These are phyloP conservation scores for Tringa solitaria DNA, from an alignment of 2,113 vertebrate species.

Conservation along the genomic window DNA sequence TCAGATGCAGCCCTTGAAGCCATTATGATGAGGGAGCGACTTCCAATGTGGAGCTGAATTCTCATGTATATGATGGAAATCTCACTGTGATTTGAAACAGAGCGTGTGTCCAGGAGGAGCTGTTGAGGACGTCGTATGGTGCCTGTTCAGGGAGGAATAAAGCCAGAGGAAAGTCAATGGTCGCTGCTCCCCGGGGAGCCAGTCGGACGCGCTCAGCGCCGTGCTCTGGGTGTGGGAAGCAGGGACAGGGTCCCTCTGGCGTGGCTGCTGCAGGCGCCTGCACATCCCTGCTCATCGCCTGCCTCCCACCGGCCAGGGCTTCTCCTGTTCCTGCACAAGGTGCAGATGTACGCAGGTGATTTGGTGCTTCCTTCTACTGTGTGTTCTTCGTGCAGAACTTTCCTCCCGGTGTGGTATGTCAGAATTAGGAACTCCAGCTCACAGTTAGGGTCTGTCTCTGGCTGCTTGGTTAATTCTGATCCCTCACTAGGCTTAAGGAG, in stretches of 20 bases:
- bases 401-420: not conserved
- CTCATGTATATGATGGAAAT: not conserved
- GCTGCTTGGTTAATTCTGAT: not conserved
- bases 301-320: accelerated
- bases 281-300: not conserved
- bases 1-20: not conserved
- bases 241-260: not conserved
- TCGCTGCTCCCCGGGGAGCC: not conserved
- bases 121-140: not conserved
- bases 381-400: not conserved
- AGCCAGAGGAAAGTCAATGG: not conserved
- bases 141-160: not conserved
- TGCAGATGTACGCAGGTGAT: not conserved
- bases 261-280: not conserved
- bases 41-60: not conserved
- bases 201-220: accelerated
- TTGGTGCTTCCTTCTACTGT: not conserved
- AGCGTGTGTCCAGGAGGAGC: not conserved
- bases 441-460: not conserved
- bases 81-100: not conserved
- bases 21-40: not conserved
- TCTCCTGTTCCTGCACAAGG: not conserved
- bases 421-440: not conserved
- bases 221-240: not conserved
- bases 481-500: not conserved